Conservation (phyloP, 1,140 invertebrate species). For the Camponotus vicinus region DNA sequence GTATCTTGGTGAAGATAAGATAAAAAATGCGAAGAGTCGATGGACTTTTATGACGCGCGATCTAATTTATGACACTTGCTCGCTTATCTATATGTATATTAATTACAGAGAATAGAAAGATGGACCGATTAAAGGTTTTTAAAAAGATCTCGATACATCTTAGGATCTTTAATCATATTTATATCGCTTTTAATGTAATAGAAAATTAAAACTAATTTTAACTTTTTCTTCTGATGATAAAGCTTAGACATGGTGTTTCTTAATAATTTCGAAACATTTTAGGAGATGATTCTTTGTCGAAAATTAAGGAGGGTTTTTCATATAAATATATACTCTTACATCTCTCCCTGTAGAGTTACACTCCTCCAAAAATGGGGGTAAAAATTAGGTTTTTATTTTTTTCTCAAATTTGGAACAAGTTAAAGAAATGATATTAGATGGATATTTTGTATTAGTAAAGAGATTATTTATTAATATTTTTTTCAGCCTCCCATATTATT, state of each 20-base stretch:
- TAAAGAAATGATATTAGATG: no score
- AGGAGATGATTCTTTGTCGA: no score
- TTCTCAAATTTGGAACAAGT: no score
- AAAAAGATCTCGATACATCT: background rate
- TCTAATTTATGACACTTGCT: constrained; percentile 17
- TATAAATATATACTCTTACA: no score
- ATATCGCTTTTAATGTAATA: background rate
- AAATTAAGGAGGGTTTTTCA: no score
- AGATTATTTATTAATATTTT: no score
- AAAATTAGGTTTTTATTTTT: no score
- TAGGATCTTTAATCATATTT: background rate
- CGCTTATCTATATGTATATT: background rate
- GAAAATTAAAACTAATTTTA: background rate
- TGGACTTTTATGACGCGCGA: background rate
- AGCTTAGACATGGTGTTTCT: background rate
- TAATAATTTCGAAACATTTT: no score
- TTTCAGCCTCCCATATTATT: no score
- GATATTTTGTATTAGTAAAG: no score
- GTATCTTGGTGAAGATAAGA: constrained; percentile 1
- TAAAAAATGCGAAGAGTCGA: background rate
- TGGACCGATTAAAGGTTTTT: background rate
- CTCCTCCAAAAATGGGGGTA: no score
- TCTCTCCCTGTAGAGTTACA: no score
- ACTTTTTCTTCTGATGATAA: background rate
- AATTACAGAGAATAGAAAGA: background rate